Percentiles rank a stretch among this genome's conserved stretches.
phyloP scores from a whole-genome alignment of 2,113 vertebrate species.

The Hippoglossus stenolepis region DNA sequence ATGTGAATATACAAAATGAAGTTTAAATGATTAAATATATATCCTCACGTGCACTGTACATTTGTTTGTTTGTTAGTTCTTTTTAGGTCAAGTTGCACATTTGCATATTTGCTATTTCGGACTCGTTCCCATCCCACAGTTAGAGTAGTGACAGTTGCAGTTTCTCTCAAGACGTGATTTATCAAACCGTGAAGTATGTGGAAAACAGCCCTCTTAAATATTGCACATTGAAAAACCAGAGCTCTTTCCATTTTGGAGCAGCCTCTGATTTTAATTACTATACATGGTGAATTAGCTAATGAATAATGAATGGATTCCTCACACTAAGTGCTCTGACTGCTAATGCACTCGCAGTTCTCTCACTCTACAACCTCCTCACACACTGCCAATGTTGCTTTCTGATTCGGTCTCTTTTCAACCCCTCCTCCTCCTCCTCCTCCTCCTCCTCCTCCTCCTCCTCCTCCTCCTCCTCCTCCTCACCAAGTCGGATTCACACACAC shows the following conservation, averaged over 20 bases:
- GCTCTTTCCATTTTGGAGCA: conserved; percentile 76
- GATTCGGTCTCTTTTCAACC: conserved; percentile 57
- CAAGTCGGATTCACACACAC: conserved; percentile 26
- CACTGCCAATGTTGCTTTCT: conserved; percentile 65
- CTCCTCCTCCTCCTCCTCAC: background rate
- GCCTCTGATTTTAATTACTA: conserved; percentile 84
- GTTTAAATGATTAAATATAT: background rate
- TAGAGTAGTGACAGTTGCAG: conserved; percentile 28
- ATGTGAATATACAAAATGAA: background rate
- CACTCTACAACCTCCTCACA: conserved; percentile 63
- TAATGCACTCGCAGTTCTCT: conserved; percentile 77
- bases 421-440: background rate
- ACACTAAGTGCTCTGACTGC: conserved; percentile 84
- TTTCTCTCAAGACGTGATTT: conserved; percentile 43
- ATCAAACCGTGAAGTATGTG: conserved; percentile 40
- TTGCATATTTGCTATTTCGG: conserved; percentile 55
- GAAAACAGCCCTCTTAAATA: conserved; percentile 60
- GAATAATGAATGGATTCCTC: conserved; percentile 85
- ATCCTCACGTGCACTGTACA: background rate
- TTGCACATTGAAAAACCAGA: conserved; percentile 60
- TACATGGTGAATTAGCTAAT: conserved; percentile 85
- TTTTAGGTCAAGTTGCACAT: conserved; percentile 44
- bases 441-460: too few species aligned
- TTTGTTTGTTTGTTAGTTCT: conserved; percentile 24
- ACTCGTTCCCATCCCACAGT: conserved; percentile 7